Percentiles rank a stretch among this genome's conserved stretches.
phyloP scores from a whole-genome alignment of 1,140 invertebrate species.

The Panulirus ornatus region DNA sequence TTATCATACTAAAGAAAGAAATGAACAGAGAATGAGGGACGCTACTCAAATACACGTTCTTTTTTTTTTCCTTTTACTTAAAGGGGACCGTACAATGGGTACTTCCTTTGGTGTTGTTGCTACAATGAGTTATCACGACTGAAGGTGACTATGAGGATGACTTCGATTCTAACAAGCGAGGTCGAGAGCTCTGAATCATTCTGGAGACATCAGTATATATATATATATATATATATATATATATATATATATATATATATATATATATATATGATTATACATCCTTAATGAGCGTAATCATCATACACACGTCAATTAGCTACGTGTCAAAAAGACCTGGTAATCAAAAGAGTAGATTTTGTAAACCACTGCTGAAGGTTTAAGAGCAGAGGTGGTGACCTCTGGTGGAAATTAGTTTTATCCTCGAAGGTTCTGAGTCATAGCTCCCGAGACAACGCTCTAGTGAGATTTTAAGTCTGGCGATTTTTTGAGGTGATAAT shows the following conservation, averaged over 20 bases:
- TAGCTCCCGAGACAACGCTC: not conserved
- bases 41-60: not conserved
- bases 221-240: too few relatives aligned
- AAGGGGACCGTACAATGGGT: not conserved
- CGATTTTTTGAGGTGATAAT: constrained; percentile 7
- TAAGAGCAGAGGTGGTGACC: not conserved
- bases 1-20: constrained; percentile 25
- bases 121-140: constrained; percentile 27
- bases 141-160: not conserved
- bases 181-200: constrained; percentile 22
- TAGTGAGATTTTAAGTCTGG: not conserved
- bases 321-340: too few relatives aligned
- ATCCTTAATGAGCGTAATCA: too few relatives aligned
- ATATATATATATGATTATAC: too few relatives aligned
- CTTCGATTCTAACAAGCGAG: not conserved
- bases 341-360: too few relatives aligned
- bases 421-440: too few relatives aligned
- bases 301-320: too few relatives aligned
- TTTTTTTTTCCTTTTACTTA: too few relatives aligned
- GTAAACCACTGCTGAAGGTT: too few relatives aligned
- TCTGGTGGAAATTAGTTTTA: too few relatives aligned
- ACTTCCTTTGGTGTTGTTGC: constrained; percentile 21
- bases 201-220: not conserved
- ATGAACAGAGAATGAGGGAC: constrained; percentile 12
- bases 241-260: too few relatives aligned